Percentiles rank a stretch among this genome's conserved stretches.
Conservation (phyloP, 2,113 vertebrate species). For the Grammatotria lemairii region DNA sequence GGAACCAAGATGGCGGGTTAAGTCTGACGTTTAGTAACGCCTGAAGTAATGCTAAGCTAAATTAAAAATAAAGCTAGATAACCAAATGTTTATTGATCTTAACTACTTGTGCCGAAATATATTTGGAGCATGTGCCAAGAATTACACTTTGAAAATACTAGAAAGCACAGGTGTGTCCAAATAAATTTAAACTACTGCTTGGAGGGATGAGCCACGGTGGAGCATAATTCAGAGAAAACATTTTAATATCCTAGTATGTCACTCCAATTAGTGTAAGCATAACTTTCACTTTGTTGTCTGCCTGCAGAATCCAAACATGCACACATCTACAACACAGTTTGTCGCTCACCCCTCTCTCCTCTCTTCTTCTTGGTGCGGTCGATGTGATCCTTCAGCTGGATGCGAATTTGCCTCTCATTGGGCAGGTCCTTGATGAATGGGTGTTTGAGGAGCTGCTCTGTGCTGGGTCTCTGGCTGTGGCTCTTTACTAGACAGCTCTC, state of each 20-base stretch:
- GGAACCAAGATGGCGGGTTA: neutral
- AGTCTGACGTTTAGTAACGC: neutral
- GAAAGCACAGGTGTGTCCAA: neutral
- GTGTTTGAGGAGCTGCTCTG: slow-evolving; percentile 90
- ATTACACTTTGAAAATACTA: neutral
- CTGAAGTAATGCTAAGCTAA: neutral
- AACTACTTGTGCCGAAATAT: neutral
- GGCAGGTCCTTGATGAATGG: slow-evolving; percentile 88
- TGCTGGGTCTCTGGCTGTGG: slow-evolving; percentile 84
- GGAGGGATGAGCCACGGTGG: accelerated
- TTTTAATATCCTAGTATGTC: neutral
- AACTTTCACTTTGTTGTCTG: neutral
- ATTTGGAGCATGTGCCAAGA: neutral
- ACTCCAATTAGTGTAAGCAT: neutral
- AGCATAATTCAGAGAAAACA: neutral
- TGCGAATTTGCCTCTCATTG: slow-evolving; percentile 92
- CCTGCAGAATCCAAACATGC: neutral
- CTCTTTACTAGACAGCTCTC: slow-evolving; percentile 94
- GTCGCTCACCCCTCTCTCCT: slow-evolving; percentile 83
- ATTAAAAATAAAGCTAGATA: neutral
- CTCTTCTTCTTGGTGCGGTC: slow-evolving; percentile 95
- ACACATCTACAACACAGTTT: neutral
- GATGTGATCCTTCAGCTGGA: slow-evolving; percentile 98
- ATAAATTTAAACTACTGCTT: neutral
- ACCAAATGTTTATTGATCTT: neutral